Evolutionary conservation across 2,888 invertebrate species (phyloP).

Genomic region (Chirona hameri): DNA sequence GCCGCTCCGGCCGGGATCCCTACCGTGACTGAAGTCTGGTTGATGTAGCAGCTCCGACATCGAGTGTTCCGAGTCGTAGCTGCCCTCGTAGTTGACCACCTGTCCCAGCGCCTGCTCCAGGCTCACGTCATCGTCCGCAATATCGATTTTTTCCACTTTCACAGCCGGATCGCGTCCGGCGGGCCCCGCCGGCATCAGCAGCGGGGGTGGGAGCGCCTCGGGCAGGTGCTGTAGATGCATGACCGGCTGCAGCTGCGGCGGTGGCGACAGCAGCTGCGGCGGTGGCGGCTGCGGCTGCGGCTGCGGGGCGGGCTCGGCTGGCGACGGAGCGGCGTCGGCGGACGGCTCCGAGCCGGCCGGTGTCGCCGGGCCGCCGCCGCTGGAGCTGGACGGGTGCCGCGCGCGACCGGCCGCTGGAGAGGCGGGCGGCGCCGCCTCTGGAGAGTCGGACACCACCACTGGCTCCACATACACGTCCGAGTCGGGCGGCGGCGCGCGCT

Average conservation of each 20-base stretch:
- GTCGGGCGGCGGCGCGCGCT: neutral
- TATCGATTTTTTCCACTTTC: neutral
- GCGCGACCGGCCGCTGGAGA: neutral
- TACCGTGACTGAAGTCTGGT: neutral
- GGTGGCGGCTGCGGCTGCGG: neutral
- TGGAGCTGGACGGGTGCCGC: neutral
- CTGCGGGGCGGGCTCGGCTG: neutral
- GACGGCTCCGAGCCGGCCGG: neutral
- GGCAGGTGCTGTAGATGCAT: neutral
- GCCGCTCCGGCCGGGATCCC: neutral
- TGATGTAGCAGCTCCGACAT: neutral
- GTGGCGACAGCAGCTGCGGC: neutral
- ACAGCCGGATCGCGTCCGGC: neutral
- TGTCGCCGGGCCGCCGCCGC: neutral
- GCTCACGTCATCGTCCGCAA: slow-evolving; percentile 7
- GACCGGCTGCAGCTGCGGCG: neutral
- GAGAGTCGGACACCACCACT: slow-evolving; percentile 1
- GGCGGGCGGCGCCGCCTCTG: neutral
- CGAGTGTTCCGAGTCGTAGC: neutral
- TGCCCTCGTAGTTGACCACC: slow-evolving; percentile 11
- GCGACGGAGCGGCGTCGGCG: neutral
- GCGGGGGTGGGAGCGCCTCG: neutral
- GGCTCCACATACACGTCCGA: neutral
- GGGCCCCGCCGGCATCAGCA: neutral
- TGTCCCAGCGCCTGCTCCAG: neutral